phyloP scores from a whole-genome alignment of 2,888 invertebrate genomes.

The Amphiduros pacificus region DNA sequence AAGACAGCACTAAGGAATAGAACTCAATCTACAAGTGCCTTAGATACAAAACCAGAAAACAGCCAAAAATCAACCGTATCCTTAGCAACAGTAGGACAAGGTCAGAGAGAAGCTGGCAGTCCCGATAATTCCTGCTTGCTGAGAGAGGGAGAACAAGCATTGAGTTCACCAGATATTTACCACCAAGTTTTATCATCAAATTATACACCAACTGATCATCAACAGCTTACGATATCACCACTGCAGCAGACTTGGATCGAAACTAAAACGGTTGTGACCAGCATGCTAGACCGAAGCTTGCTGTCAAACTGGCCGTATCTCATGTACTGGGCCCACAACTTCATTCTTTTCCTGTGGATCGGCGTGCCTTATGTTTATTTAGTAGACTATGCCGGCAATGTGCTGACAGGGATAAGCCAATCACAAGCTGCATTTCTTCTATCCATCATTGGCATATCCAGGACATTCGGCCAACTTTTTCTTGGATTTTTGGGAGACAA shows the following conservation, averaged over 20 bases:
- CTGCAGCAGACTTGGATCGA: neutral
- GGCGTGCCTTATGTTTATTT: slow-evolving; percentile 92
- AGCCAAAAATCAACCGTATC: neutral
- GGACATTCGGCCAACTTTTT: slow-evolving; percentile 72
- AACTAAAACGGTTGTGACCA: slow-evolving; percentile 10
- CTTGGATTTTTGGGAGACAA: slow-evolving; percentile 89
- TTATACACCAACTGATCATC: neutral
- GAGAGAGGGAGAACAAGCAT: neutral
- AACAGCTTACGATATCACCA: too few species aligned
- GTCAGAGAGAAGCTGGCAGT: neutral
- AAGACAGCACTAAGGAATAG: neutral
- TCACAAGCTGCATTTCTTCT: slow-evolving; percentile 68
- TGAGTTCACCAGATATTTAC: neutral
- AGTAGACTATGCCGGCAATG: slow-evolving; percentile 80
- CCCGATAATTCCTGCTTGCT: too few species aligned
- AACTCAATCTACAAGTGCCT: neutral
- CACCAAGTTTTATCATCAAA: neutral
- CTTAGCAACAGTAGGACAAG: neutral
- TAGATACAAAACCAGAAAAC: neutral
- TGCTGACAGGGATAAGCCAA: slow-evolving; percentile 62
- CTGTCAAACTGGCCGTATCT: slow-evolving; percentile 20
- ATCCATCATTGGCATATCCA: slow-evolving; percentile 73
- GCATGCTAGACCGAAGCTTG: slow-evolving; percentile 26
- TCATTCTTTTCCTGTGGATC: slow-evolving; percentile 81
- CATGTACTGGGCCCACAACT: slow-evolving; percentile 75